Evolutionary conservation across 2,888 invertebrate genomes (phyloP), one percentile per base, ranked within the genome.

Genomic region (Lochmaea capreae): DNA sequence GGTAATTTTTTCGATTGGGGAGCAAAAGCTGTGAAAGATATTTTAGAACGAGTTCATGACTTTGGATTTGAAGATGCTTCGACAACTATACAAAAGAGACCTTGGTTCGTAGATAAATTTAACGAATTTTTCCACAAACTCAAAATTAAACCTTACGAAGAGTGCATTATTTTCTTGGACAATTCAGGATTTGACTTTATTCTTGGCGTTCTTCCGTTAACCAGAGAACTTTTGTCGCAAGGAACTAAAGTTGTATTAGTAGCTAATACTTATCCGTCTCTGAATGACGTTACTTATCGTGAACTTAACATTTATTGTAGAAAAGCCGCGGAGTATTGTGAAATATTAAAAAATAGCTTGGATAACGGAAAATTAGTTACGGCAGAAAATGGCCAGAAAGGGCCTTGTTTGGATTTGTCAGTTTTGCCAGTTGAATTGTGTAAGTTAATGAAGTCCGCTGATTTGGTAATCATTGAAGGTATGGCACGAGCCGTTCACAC

Each of bases 1-100:
- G 92, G 98, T 22, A 99, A 99, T 87, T 96, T 98, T 88, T 98
- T 98, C 89, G 98, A 99, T 87, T 98, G 97, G 97, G 98, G 98
- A 67, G 97, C 98, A 2, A 93, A 94, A 86, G 97, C 96, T 84
- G 95, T 97, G 3, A 93, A 94, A 22, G 91, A 92, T 80, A 92
- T 98, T 78, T 90, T 98, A 88, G 94, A 97, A 86, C 89, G 90
- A 33, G 89, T 91, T 43, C 79, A 81, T 18, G 89, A 89, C 78
- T 95, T 97, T 88, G 95, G 95, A 65, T 92, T 98, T 77, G 89
- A 91, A 80, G 93, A 96, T 84, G 98, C 98, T 5, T 88, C 94
- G 83, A 89, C 90, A 14, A 94, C 93, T 85, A 93, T 98, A 77
- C 95, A 97, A 89, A 91, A 89, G 75, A 91, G 98, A 76, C 98